Base-by-base conservation (phyloP, 2,797 vertebrate species). In the Gallinago solitaria region DNA sequence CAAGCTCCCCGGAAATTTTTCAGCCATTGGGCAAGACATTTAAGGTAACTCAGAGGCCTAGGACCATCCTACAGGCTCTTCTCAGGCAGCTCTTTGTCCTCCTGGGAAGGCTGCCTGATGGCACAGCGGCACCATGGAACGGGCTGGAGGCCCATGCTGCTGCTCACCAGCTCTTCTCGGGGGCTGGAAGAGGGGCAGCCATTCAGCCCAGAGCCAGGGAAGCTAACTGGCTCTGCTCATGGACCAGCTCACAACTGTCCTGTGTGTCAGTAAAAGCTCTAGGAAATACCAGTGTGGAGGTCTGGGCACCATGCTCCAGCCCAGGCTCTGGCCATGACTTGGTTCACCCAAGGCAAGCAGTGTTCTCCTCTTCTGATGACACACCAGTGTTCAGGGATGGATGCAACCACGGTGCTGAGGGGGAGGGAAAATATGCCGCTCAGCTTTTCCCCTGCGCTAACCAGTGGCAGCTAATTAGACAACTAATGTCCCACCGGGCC, bases 191-290 rank as follows among this genome's bases (percentile, higher is more conserved):
- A 18, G 3, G 16, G 21, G 39, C 1, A 70, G 16, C 9, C 61
- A 21, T 56, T 32, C 57, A 70, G 3, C 19, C 33, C 33, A 18
- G 37, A 2, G 3, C 0, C 1, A 1, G 20, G 11, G 37, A 73
- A 91, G 56, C 5, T 68, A 51, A 71, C 9, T 43, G 50, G n/a
- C 21, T 64, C 27, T 68, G 41, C 19, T 33, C 17, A n/a, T 3
- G 5, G 19, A 54, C n/a, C 50, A 61, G 59, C 17, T n/a, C 15
- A 15, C 0, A 0, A 25, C 28, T 68, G 15, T 50, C 17, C 33
- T 21, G 4, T 43, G 33, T 37, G 39, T 30, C 50, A 57, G 11
- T 15, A 64, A 17, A 75, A 71, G 37, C 63, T 37, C 25, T 30
- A 39, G 48, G 50, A 65, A 82, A 73, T 27, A 82, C 8, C 39